Percentiles rank a stretch among this genome's conserved stretches.
Evolutionary conservation across 2,797 vertebrate genomes (phyloP).

Genomic region (Miichthys miiuy): DNA sequence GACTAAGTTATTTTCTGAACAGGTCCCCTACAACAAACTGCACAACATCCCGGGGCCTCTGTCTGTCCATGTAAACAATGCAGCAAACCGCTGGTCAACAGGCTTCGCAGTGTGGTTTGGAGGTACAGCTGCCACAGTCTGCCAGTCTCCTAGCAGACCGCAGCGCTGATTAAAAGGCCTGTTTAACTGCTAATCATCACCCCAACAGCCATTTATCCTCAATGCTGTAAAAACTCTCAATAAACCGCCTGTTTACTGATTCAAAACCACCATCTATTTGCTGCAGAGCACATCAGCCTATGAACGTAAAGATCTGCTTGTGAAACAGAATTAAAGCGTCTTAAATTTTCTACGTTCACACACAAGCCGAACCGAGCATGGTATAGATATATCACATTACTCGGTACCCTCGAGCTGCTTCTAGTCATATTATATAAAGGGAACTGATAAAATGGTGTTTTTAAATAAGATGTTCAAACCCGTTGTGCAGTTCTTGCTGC

Average conservation of each 20-base stretch:
- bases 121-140: conserved; percentile 66
- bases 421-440: background rate
- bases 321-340: background rate
- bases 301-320: background rate
- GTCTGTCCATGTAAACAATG: conserved; percentile 64
- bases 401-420: background rate
- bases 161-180: conserved; percentile 70
- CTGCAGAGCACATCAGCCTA: conserved; percentile 21
- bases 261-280: conserved; percentile 34
- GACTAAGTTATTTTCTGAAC: conserved; percentile 26
- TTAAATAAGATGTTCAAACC: background rate
- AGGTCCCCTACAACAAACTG: conserved; percentile 23
- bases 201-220: conserved; percentile 52
- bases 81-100: conserved; percentile 43
- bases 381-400: too few relatives aligned
- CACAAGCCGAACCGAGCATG: background rate
- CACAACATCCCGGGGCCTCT: conserved; percentile 51
- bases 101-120: conserved; percentile 44
- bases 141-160: conserved; percentile 62
- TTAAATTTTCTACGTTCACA: background rate
- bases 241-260: conserved; percentile 59
- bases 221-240: conserved; percentile 39
- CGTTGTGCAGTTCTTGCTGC: background rate
- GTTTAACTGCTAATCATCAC: conserved; percentile 58
- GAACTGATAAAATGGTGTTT: background rate